Evolutionary conservation across 2,113 vertebrate genomes (phyloP).

Genomic region (Ictalurus punctatus): DNA sequence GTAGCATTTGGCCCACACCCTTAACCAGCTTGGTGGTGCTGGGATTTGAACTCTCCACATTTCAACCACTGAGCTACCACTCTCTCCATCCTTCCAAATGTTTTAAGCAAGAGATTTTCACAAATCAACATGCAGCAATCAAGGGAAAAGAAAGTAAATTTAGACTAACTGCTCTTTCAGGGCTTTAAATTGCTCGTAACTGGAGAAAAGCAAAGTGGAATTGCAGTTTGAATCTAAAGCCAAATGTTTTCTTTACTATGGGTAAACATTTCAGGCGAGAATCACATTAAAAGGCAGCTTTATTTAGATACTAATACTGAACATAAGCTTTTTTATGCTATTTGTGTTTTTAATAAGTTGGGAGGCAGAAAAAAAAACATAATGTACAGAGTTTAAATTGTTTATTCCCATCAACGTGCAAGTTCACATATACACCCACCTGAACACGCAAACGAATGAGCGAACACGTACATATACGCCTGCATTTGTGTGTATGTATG

Average conservation of each 20-base stretch:
- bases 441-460: constrained; percentile 3
- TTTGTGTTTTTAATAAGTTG: constrained; percentile 19
- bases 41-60: too few relatives aligned
- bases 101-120: constrained; percentile 49
- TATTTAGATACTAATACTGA: constrained; percentile 28
- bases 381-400: constrained; percentile 3
- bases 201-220: constrained; percentile 44
- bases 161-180: constrained; percentile 50
- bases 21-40: too few relatives aligned
- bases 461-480: neutral
- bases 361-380: neutral
- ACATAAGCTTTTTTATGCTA: constrained; percentile 1
- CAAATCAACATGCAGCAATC: constrained; percentile 56
- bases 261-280: constrained; percentile 39
- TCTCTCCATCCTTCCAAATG: constrained; percentile 24
- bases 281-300: constrained; percentile 26
- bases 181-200: constrained; percentile 51
- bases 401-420: constrained; percentile 1
- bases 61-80: too few relatives aligned
- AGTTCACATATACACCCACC: neutral
- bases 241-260: constrained; percentile 33
- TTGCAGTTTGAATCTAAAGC: constrained; percentile 18
- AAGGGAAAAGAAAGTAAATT: constrained; percentile 58
- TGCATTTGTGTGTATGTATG: neutral
- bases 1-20: too few relatives aligned